These are phyloP conservation scores for Neogale vison DNA, from an alignment of 2,113 vertebrate genomes.

Conservation along the genomic window DNA sequence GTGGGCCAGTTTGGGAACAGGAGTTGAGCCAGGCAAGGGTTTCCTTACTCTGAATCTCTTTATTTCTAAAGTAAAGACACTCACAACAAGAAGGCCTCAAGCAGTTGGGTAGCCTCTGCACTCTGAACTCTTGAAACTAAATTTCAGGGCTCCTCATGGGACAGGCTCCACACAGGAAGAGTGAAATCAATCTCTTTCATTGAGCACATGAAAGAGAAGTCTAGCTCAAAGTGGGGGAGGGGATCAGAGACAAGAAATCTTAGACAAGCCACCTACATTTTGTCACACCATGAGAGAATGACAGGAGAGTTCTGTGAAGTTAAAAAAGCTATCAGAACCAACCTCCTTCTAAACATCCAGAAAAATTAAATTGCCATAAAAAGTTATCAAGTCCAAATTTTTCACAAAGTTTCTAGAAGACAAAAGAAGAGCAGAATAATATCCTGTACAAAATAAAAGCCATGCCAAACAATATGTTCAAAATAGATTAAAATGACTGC, in stretches of 20 bases:
- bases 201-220: neutral
- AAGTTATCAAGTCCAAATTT: neutral
- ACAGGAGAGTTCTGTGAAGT: neutral
- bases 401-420: neutral
- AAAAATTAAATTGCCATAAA: neutral
- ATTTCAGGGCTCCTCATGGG: neutral
- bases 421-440: neutral
- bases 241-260: neutral
- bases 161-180: neutral
- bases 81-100: neutral
- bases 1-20: neutral
- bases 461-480: neutral
- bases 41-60: neutral
- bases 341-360: neutral
- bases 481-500: neutral
- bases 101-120: neutral
- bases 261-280: neutral
- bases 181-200: neutral
- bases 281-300: neutral
- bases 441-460: neutral
- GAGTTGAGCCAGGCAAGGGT: neutral
- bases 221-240: neutral
- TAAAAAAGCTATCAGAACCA: neutral
- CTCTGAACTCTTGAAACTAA: neutral
- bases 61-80: neutral